phyloP scores from a whole-genome alignment of 2,888 invertebrate genomes.

The Torymus auratus region DNA sequence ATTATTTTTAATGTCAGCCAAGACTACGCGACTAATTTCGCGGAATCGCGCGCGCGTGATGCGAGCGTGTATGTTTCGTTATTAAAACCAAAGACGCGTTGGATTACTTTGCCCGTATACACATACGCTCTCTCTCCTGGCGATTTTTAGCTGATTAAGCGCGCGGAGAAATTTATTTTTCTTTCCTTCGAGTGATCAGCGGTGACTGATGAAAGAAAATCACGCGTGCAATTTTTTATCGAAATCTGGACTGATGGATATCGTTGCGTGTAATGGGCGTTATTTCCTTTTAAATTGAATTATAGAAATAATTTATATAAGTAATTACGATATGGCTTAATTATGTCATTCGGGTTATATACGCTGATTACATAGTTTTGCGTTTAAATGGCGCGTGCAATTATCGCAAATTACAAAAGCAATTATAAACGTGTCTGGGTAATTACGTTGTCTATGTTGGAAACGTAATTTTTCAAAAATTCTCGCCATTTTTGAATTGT shows the following conservation, averaged over 20 bases:
- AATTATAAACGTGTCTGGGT: constrained; percentile 2
- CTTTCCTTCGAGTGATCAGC: too few species aligned
- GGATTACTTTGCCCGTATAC: not conserved
- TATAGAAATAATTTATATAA: too few species aligned
- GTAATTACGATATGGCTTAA: too few species aligned
- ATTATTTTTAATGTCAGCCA: constrained; percentile 38
- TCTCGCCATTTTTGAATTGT: not conserved
- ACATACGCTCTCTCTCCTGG: too few species aligned
- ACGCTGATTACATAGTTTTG: not conserved
- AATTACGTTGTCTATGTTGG: not conserved
- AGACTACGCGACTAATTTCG: not conserved
- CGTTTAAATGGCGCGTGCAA: constrained; percentile 12
- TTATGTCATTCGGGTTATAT: not conserved
- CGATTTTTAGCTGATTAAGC: too few species aligned
- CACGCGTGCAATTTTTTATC: too few species aligned
- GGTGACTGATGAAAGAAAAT: too few species aligned
- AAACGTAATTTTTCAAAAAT: not conserved
- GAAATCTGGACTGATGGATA: too few species aligned
- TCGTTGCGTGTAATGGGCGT: too few species aligned
- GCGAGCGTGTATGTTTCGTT: not conserved
- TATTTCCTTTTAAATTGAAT: too few species aligned
- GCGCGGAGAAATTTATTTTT: too few species aligned
- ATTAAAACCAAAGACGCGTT: constrained; percentile 26
- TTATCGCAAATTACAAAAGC: constrained; percentile 1
- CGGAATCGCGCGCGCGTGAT: constrained; percentile 1